Base-by-base conservation (phyloP, 2,797 vertebrate species). In the Apodemus agrarius region DNA sequence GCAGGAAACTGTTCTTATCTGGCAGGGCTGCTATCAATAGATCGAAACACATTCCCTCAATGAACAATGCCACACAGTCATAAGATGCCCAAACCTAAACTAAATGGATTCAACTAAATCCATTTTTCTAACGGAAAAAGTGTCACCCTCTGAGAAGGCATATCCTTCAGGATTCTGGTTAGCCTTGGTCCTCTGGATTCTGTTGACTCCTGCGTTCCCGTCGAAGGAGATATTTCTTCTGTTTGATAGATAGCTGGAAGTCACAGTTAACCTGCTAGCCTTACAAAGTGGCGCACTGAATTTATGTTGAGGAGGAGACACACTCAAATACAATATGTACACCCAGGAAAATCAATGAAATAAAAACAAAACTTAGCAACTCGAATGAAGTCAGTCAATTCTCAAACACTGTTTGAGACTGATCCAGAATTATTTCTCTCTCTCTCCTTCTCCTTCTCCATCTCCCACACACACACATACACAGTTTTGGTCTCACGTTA, bases 1-100 rank as follows among this genome's bases (percentile, higher is more conserved):
- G 86, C 69, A 97, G 84, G 79, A 94, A 69, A 40, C 76, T 72
- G 52, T 95, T 92, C 92, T 93, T 92, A 92, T 89, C 96, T 95
- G 76, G 26, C 69, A 94, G 14, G 81, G 86, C 52, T 78, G 93
- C 97, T 95, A 2, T 91, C 96, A 94, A 89, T 43, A 93, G 93
- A 26, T 59, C 86, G 86, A 95, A 95, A 97, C 43, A 34, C 94
- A 16, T 87, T 52, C 61, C 46, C 74, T 95, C 40, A 19, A 1
- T 75, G 96, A 97, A 97, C 43, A 96, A 93, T 49, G 81, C 52
- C 21, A 3, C 84, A 6, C 4, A 8, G 54, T 31, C 21, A 0
- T 54, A 57, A 94, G 78, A 16, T 87, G 80, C 89, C 40, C 6
- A 92, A 69, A 67, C 67, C 80, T 82, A 24, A 52, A 63, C 26